These are phyloP conservation scores for Dermolepida albohirtum DNA, from an alignment of 2,888 invertebrate genomes.

Conservation along the genomic window DNA sequence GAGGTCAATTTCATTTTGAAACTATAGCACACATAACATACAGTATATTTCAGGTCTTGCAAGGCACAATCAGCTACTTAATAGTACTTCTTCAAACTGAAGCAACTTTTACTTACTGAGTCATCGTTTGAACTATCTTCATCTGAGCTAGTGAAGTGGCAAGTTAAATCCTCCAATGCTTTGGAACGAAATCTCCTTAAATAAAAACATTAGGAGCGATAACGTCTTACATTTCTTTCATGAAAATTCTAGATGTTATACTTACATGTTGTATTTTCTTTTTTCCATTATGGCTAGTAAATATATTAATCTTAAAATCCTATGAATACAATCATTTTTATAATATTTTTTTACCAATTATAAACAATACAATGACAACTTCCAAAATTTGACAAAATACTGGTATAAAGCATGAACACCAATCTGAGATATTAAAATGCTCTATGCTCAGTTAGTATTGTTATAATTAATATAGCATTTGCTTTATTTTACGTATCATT, in stretches of 20 bases:
- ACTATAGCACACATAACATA: too few relatives aligned
- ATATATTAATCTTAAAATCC: slow-evolving; percentile 1
- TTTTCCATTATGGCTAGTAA: not conserved
- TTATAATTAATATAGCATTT: too few relatives aligned
- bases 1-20: slow-evolving; percentile 35
- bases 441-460: too few relatives aligned
- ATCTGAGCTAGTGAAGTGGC: slow-evolving; percentile 4
- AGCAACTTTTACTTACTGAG: slow-evolving; percentile 25
- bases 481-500: too few relatives aligned
- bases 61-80: slow-evolving; percentile 39
- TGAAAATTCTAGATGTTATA: not conserved
- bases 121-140: slow-evolving; percentile 2
- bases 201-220: not conserved
- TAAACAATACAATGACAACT: too few relatives aligned
- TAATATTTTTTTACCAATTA: too few relatives aligned
- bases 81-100: slow-evolving; percentile 46
- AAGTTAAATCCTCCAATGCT: not conserved
- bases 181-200: not conserved
- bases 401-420: too few relatives aligned
- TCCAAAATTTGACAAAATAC: too few relatives aligned
- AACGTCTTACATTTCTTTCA: too few relatives aligned
- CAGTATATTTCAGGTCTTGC: slow-evolving; percentile 34
- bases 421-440: too few relatives aligned
- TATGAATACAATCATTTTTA: not conserved
- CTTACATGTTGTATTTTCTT: slow-evolving; percentile 2